A percentile compares a stretch with the other conserved stretches of the same genome.
Conservation (phyloP, 1,140 invertebrate genomes). For the Apis cerana region DNA sequence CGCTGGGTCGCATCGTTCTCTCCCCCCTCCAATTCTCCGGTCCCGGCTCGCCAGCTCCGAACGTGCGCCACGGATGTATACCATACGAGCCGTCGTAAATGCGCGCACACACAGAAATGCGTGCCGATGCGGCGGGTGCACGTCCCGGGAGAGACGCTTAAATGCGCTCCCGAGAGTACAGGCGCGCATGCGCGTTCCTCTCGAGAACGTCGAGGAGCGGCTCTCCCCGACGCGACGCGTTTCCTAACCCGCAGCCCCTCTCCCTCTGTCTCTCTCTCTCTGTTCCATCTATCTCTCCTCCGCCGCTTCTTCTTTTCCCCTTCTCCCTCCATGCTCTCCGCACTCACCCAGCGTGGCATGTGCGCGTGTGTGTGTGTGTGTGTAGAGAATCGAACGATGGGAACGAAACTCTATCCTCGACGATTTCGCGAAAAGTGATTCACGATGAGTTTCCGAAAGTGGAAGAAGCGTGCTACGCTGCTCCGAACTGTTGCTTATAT, state of each 20-base stretch:
- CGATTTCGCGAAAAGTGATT: background rate
- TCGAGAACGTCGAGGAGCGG: conserved; percentile 34
- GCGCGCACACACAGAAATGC: conserved; percentile 5
- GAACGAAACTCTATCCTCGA: conserved; percentile 5
- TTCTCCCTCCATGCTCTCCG: background rate
- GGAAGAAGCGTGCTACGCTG: background rate
- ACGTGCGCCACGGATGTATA: conserved; percentile 26
- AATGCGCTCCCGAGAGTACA: conserved; percentile 58
- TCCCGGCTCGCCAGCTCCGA: conserved; percentile 9
- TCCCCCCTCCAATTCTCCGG: background rate
- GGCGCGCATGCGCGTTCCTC: conserved; percentile 60
- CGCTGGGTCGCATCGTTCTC: conserved; percentile 62
- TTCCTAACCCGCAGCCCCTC: conserved; percentile 8
- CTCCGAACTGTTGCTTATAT: background rate
- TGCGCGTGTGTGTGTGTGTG: background rate
- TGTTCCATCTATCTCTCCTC: background rate
- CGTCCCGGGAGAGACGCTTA: conserved; percentile 54
- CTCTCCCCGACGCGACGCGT: background rate
- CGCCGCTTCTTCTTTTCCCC: background rate
- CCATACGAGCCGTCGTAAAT: conserved; percentile 42
- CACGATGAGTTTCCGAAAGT: background rate
- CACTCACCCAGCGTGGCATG: background rate
- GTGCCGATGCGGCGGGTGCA: conserved; percentile 18
- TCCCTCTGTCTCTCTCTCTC: background rate
- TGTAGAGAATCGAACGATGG: conserved; percentile 8